Evolutionary conservation across 1,140 invertebrate species (phyloP), one percentile per base, ranked within the genome.

Genomic region (Anastrepha obliqua): DNA sequence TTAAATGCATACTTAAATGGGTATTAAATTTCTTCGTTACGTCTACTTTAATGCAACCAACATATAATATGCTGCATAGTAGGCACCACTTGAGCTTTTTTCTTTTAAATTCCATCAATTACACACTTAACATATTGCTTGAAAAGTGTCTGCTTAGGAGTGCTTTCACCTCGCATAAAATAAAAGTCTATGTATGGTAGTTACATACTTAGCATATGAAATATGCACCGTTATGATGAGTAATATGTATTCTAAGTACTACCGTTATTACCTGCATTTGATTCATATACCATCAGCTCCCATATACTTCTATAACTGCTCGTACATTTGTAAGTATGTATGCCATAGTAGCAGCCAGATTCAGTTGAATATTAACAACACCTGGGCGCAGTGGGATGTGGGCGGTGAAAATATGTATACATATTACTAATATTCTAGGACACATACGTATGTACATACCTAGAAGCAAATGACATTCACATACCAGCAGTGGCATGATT

Each of bases 231-330:
- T 62, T 62, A 62, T 62, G 13, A 62, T 62, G 60, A 62, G 60
- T 62, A 62, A 62, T 62, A 62, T 62, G 60, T 62, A 62, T 62
- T n/a, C 9, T 62, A 62, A 62, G 60, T 62, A 62, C n/a, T 62
- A 62, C 60, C 13, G 60, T 62, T 62, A 62, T 62, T 62, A 62
- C 60, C 60, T 62, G 60, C 60, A 62, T 62, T 62, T 62, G 60
- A 62, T 62, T 62, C 60, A 62, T 62, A 62, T 17, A 62, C 8
- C 6, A 9, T 15, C 60, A 62, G 60, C 15, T 62, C 15, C n/a
- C 60, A 62, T 17, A 62, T 4, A 62, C n/a, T 6, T 0, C 1
- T 17, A 62, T 29, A 29, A 29, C 29, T 29, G 29, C 29, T 29
- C 29, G 29, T 29, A 29, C 29, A 29, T 29, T 29, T 29, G 29